These are phyloP conservation scores for Agonopterix heracliana DNA, from an alignment of 2,888 invertebrate genomes.

Conservation along the genomic window DNA sequence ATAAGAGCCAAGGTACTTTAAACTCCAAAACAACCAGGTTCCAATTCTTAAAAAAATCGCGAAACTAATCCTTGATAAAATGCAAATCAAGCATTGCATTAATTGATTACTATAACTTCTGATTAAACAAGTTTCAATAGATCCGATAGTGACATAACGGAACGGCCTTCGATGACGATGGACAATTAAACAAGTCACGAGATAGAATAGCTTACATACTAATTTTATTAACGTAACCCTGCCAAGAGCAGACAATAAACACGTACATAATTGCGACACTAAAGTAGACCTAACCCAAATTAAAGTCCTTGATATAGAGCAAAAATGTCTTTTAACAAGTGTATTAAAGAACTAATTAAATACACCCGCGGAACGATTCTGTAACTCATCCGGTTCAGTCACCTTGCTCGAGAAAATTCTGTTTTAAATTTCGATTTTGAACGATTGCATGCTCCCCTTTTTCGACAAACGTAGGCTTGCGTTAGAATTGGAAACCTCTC, in stretches of 20 bases:
- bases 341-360: no score
- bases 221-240: constrained; percentile 13
- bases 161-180: constrained; percentile 15
- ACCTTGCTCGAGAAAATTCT: no score
- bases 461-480: constrained; percentile 38
- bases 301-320: no score
- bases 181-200: constrained; percentile 14
- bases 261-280: no score
- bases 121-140: background rate
- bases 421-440: no score
- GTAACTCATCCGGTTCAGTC: no score
- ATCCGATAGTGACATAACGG: constrained; percentile 14
- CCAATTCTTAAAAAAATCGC: constrained; percentile 2
- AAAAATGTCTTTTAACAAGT: no score
- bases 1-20: constrained; percentile 79
- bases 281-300: no score
- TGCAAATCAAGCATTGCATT: background rate
- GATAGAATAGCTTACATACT: constrained; percentile 4
- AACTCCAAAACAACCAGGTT: constrained; percentile 15
- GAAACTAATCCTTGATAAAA: background rate
- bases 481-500: constrained; percentile 74
- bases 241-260: constrained; percentile 10
- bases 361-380: no score
- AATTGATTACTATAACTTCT: background rate
- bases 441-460: no score